phyloP scores from a whole-genome alignment of 2,797 vertebrate species.

The Pachyuromys duprasi region DNA sequence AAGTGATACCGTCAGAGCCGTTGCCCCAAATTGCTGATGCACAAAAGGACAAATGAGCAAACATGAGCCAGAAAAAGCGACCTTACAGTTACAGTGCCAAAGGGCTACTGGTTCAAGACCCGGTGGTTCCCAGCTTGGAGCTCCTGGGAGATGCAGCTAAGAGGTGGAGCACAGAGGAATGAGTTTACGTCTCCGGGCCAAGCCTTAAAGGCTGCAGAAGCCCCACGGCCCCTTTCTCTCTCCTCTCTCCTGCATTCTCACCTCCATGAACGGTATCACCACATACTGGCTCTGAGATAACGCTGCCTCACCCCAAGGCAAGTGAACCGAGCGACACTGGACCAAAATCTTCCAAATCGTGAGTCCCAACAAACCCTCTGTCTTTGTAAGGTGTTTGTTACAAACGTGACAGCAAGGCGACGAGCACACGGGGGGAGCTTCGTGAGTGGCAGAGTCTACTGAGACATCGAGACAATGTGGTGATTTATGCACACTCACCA shows the following conservation, averaged over 20 bases:
- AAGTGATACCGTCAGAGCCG: not conserved
- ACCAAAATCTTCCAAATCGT: not conserved
- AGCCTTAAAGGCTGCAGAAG: not conserved
- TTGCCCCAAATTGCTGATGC: not conserved
- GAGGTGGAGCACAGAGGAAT: not conserved
- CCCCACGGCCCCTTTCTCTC: not conserved
- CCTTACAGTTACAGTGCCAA: not conserved
- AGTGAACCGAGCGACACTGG: not conserved
- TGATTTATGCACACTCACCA: not conserved
- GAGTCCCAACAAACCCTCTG: not conserved
- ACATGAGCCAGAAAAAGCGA: not conserved
- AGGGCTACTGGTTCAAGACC: not conserved
- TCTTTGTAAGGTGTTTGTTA: not conserved
- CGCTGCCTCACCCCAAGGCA: not conserved
- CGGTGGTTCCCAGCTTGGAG: not conserved
- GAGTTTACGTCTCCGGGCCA: not conserved
- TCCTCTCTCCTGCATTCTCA: not conserved
- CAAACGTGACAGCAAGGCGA: not conserved
- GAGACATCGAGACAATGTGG: not conserved
- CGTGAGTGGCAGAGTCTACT: not conserved
- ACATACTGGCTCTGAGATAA: accelerated
- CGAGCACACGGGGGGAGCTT: not conserved
- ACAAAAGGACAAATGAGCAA: not conserved
- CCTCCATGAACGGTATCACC: accelerated
- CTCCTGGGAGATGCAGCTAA: not conserved